Evolutionary conservation across 2,888 invertebrate genomes (phyloP), one percentile per base, ranked within the genome.

Genomic region (Palloptera scutellata): DNA sequence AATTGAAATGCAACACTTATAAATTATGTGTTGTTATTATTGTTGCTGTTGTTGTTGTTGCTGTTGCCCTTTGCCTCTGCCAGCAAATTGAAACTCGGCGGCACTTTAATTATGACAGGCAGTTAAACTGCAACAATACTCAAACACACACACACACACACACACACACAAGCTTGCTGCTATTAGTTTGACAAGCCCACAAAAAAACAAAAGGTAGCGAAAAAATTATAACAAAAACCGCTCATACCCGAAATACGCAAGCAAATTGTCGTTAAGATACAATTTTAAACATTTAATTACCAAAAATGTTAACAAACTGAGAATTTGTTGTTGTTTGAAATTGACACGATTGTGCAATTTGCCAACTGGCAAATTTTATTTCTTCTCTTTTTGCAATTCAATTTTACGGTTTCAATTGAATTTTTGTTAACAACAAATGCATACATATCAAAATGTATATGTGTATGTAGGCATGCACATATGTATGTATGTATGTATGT

Each of bases 271-370:
- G 15, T n/a, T 5, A 30, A 48, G 15, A 48, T n/a, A n/a, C 13
- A 45, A 10, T 15, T 48, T 71, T 70, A 66, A 55, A 20, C 64
- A 64, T 70, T 69, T 71, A 71, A 71, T 73, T 73, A 70, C 71
- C 71, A 69, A 71, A 70, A 71, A 67, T 73, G 68, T 73, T 73
- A 70, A 73, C 73, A 73, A 71, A 73, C 68, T 71, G 70, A n/a
- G 53, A 19, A 42, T 48, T 62, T 62, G 41, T 62, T 62, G 41
- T 62, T 53, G 19, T 52, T 53, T 53, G 10, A 15, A 17, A 20
- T 11, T 20, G 19, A 52, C 61, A 19, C 52, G 61, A 19, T 51
- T 51, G 51, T 40, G 19, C 20, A 20, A 54, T 54, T 48, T 48
- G 48, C 48, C 2, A 30, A 30, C 30, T 30, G 30, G 30, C 30